Percentiles rank a stretch among this genome's conserved stretches.
phyloP scores from a whole-genome alignment of 1,140 invertebrate species.

The Parapsyche elsis region DNA sequence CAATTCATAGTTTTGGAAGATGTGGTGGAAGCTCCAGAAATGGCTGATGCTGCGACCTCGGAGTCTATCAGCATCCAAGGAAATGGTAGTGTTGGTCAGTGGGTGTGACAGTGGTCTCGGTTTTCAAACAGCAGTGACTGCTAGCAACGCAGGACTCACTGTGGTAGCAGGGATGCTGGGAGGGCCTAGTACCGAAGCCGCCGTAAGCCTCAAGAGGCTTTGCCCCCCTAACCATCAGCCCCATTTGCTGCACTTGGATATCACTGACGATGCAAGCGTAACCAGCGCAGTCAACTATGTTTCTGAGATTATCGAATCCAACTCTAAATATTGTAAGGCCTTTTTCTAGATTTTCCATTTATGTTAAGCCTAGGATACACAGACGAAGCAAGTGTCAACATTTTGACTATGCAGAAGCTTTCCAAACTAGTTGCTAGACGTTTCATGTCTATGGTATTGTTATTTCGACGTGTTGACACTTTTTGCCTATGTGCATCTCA shows the following conservation, averaged over 20 bases:
- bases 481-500: no score
- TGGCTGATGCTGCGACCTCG: background rate
- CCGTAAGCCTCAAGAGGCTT: conserved; percentile 51
- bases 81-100: conserved; percentile 74
- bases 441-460: no score
- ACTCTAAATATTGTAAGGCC: conserved; percentile 67
- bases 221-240: conserved; percentile 15
- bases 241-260: conserved; percentile 72
- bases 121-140: conserved; percentile 75
- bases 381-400: no score
- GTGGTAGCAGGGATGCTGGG: conserved; percentile 79
- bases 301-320: conserved; percentile 59
- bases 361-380: no score
- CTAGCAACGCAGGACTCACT: conserved; percentile 69
- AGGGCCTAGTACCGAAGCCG: conserved; percentile 64
- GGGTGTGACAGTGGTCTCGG: conserved; percentile 89
- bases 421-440: no score
- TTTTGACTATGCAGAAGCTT: no score
- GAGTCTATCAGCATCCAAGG: background rate
- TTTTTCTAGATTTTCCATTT: background rate
- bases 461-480: no score
- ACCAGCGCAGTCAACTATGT: conserved; percentile 64
- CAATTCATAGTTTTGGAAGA: background rate
- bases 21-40: conserved; percentile 23
- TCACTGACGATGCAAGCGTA: conserved; percentile 74